Conservation (phyloP, 1,140 invertebrate genomes). For the Ditylenchus dipsaci region DNA sequence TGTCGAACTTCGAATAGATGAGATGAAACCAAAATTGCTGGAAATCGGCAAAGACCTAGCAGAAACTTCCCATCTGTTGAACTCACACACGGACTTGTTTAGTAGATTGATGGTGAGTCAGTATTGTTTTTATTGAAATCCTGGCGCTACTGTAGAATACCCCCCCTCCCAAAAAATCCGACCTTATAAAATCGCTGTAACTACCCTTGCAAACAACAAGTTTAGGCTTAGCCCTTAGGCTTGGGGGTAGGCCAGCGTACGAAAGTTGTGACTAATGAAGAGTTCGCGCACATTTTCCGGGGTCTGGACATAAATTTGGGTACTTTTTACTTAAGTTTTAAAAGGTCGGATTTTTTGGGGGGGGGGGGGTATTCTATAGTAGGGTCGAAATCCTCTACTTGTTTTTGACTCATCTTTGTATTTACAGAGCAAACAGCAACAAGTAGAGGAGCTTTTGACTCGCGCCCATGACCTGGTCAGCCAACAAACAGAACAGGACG, state of each 20-base stretch:
- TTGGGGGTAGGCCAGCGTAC: too few species aligned
- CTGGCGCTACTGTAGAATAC: not conserved
- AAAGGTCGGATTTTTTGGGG: too few species aligned
- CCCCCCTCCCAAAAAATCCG: too few species aligned
- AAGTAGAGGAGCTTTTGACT: constrained; percentile 78
- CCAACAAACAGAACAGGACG: constrained; percentile 68
- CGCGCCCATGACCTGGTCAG: constrained; percentile 78
- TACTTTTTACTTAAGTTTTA: too few species aligned
- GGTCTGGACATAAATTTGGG: too few species aligned
- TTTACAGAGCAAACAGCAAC: constrained; percentile 77
- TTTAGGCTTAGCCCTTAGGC: too few species aligned
- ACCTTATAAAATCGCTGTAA: too few species aligned
- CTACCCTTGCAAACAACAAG: too few species aligned
- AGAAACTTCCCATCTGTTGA: constrained; percentile 71
- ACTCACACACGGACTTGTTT: constrained; percentile 77
- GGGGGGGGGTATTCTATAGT: too few species aligned
- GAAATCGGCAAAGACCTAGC: constrained; percentile 72
- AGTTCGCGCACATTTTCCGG: too few species aligned
- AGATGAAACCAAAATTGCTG: constrained; percentile 77
- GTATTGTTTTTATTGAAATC: not conserved
- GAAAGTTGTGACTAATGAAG: too few species aligned
- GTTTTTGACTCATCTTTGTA: not conserved
- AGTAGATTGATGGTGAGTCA: constrained; percentile 74
- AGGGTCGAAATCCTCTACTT: not conserved
- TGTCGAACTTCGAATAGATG: constrained; percentile 77